A percentile compares a stretch with the other conserved stretches of the same genome.
phyloP scores from a whole-genome alignment of 2,888 invertebrate genomes.

The Apamea anceps region DNA sequence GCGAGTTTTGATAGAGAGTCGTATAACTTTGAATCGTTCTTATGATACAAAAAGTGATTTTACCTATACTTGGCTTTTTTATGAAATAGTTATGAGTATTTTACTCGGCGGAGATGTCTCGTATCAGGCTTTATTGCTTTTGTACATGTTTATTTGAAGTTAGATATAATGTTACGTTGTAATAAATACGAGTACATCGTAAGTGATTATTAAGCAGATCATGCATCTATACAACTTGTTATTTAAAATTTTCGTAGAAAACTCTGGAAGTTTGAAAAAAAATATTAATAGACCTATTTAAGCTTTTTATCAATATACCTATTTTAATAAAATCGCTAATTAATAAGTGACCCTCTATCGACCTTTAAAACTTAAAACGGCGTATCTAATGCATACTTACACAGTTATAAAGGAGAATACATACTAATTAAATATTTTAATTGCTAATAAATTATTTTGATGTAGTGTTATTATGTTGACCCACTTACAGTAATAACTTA shows the following conservation, averaged over 20 bases:
- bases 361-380: conserved; percentile 57
- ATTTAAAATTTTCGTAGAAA: neutral
- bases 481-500: conserved; percentile 15
- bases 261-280: neutral
- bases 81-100: conserved; percentile 41
- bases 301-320: neutral
- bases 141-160: neutral
- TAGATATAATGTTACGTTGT: neutral
- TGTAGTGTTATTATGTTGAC: conserved; percentile 9
- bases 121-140: neutral
- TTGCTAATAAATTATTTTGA: neutral
- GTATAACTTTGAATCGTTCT: conserved; percentile 46
- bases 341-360: conserved; percentile 29
- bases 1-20: conserved; percentile 51
- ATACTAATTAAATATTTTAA: conserved; percentile 14
- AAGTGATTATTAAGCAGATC: neutral
- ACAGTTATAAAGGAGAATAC: conserved; percentile 46
- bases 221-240: fast-evolving
- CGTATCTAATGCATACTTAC: conserved; percentile 53
- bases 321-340: conserved; percentile 4
- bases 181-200: neutral
- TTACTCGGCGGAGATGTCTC: conserved; percentile 21
- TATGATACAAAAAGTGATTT: conserved; percentile 46
- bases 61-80: conserved; percentile 43
- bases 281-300: neutral